A percentile compares a stretch with the other conserved stretches of the same genome.
Conservation (phyloP, 2,888 invertebrate genomes). For the Tiphia femorata region DNA sequence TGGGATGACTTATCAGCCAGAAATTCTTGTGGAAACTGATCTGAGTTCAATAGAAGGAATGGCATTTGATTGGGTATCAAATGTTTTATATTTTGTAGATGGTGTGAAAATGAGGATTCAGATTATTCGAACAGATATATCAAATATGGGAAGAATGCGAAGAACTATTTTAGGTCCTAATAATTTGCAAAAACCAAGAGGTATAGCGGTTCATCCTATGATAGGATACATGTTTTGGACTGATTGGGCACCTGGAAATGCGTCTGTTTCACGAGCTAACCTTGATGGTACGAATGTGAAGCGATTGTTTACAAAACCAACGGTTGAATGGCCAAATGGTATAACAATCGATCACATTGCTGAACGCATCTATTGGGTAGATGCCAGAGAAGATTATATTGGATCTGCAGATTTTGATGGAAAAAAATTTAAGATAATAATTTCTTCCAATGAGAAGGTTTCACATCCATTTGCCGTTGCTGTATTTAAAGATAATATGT, state of each 20-base stretch:
- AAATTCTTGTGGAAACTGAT: slow-evolving; percentile 81
- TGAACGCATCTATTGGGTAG: slow-evolving; percentile 89
- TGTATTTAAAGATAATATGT: slow-evolving; percentile 86
- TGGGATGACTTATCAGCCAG: slow-evolving; percentile 75
- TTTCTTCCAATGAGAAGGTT: slow-evolving; percentile 76
- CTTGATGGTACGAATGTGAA: slow-evolving; percentile 82
- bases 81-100: slow-evolving; percentile 89
- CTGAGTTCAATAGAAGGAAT: slow-evolving; percentile 88
- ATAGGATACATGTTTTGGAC: slow-evolving; percentile 89
- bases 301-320: slow-evolving; percentile 75
- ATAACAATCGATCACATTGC: slow-evolving; percentile 87
- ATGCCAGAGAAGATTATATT: slow-evolving; percentile 86
- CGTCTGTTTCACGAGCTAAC: slow-evolving; percentile 83
- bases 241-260: slow-evolving; percentile 85
- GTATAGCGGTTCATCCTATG: slow-evolving; percentile 87
- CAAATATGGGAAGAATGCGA: slow-evolving; percentile 78
- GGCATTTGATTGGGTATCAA: slow-evolving; percentile 90
- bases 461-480: slow-evolving; percentile 90
- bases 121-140: slow-evolving; percentile 78
- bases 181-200: slow-evolving; percentile 79
- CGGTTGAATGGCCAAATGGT: slow-evolving; percentile 87
- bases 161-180: slow-evolving; percentile 80
- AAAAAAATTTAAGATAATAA: slow-evolving; percentile 75
- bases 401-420: slow-evolving; percentile 83
- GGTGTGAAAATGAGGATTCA: slow-evolving; percentile 84